These are phyloP conservation scores for Epinephelus malabaricus DNA, from an alignment of 2,797 vertebrate species.

Conservation along the genomic window DNA sequence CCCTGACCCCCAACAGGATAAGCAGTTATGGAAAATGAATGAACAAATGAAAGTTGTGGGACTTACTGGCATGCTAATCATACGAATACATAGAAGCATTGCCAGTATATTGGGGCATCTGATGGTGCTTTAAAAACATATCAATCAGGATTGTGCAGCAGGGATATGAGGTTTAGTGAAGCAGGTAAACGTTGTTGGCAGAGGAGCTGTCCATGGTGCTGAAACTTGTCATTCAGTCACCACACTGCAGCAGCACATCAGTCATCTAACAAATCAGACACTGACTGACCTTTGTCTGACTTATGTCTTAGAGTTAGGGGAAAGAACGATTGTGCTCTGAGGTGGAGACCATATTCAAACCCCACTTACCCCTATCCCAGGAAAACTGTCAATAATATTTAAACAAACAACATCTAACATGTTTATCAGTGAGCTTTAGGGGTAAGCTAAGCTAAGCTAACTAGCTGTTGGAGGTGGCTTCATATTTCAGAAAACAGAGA, in stretches of 20 bases:
- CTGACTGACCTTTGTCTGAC: neutral
- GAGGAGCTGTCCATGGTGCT: slow-evolving; percentile 42
- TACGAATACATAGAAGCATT: neutral
- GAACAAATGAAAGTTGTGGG: neutral
- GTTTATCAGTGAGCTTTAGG: too few relatives aligned
- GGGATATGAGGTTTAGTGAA: neutral
- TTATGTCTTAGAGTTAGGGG: neutral
- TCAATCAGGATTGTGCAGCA: neutral
- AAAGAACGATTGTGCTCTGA: neutral
- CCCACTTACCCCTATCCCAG: neutral
- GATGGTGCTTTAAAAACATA: neutral
- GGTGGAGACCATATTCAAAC: neutral
- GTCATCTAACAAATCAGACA: neutral
- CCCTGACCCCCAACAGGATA: too few relatives aligned
- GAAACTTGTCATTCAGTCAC: neutral
- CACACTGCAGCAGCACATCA: neutral
- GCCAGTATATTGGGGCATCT: neutral
- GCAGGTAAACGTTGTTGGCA: neutral
- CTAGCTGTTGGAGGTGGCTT: neutral
- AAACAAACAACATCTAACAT: too few relatives aligned
- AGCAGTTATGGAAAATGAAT: too few relatives aligned
- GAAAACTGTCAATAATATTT: neutral
- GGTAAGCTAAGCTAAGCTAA: neutral
- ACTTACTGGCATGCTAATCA: neutral
- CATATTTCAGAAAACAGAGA: too few relatives aligned